Conservation (phyloP, 2,888 invertebrate genomes). For the Seladonia tumulorum region DNA sequence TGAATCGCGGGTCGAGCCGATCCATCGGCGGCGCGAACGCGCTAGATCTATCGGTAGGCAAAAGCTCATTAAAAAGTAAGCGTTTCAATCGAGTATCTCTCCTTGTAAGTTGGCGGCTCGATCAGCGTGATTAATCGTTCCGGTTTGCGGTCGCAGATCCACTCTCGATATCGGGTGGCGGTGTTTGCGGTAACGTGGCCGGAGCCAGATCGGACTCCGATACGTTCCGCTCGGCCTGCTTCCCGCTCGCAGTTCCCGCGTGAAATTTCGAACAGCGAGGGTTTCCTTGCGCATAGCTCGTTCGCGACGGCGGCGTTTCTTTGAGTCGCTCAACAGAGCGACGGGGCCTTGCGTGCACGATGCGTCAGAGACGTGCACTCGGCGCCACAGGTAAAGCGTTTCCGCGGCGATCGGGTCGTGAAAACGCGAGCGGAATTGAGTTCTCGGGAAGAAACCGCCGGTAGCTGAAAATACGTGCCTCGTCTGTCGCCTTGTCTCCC, state of each 20-base stretch:
- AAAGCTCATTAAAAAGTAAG: conserved; percentile 15
- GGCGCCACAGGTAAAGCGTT: not conserved
- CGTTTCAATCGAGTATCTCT: conserved; percentile 9
- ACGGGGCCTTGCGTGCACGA: not conserved
- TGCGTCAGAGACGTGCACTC: not conserved
- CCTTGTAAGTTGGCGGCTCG: conserved; percentile 31
- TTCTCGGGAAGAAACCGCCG: conserved; percentile 3
- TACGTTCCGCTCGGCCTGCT: conserved; percentile 12
- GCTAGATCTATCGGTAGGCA: not conserved
- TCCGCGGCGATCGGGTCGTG: not conserved
- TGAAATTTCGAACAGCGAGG: conserved; percentile 10
- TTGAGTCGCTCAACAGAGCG: not conserved
- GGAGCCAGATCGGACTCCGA: not conserved
- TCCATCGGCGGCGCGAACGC: not conserved
- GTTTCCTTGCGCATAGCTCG: conserved; percentile 3
- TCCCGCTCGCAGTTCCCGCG: not conserved
- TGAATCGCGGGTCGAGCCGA: not conserved
- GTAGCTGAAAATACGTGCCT: conserved; percentile 31
- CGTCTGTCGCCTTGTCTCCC: conserved; percentile 6
- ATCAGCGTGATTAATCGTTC: conserved; percentile 39
- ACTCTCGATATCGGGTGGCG: conserved; percentile 36
- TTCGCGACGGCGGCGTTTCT: conserved; percentile 11
- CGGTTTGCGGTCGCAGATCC: conserved; percentile 39
- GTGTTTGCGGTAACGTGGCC: conserved; percentile 42
- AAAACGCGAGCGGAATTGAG: conserved; percentile 22